These are phyloP conservation scores for Drosophila differens DNA, from an alignment of 2,888 invertebrate species.

Conservation along the genomic window DNA sequence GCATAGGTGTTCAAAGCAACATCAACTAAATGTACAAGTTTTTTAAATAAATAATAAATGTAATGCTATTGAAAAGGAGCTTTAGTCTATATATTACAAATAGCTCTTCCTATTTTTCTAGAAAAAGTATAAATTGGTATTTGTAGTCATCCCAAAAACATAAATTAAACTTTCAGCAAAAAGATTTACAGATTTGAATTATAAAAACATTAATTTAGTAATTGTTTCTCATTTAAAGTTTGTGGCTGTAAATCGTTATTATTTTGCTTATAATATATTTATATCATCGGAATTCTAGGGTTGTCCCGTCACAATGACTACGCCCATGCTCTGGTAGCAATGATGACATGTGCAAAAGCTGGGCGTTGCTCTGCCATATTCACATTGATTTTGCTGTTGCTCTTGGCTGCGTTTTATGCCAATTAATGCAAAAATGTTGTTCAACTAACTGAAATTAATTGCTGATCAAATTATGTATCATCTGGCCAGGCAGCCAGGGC, in stretches of 20 bases:
- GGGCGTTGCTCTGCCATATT: slow-evolving; percentile 21
- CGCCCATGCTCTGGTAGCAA: not conserved
- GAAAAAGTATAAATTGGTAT: not conserved
- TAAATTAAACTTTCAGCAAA: not conserved
- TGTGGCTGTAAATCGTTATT: too few relatives aligned
- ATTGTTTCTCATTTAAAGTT: not conserved
- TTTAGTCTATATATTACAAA: not conserved
- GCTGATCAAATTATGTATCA: slow-evolving; percentile 61
- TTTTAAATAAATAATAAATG: not conserved
- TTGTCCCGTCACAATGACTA: not conserved
- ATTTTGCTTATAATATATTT: not conserved
- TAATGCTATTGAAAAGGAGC: too few relatives aligned
- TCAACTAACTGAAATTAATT: slow-evolving; percentile 72
- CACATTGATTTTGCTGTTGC: slow-evolving; percentile 15
- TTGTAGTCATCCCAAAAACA: not conserved
- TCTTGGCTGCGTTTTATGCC: slow-evolving; percentile 47
- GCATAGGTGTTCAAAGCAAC: not conserved
- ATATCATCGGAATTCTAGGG: not conserved
- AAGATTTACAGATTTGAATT: not conserved
- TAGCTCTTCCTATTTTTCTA: not conserved
- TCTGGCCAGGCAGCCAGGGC: slow-evolving; percentile 25
- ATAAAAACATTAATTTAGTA: not conserved
- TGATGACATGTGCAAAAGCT: slow-evolving; percentile 41
- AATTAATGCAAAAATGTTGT: slow-evolving; percentile 67
- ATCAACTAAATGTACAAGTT: not conserved